Conservation (phyloP, 1,140 invertebrate genomes). For the Sarcophaga bullata region DNA sequence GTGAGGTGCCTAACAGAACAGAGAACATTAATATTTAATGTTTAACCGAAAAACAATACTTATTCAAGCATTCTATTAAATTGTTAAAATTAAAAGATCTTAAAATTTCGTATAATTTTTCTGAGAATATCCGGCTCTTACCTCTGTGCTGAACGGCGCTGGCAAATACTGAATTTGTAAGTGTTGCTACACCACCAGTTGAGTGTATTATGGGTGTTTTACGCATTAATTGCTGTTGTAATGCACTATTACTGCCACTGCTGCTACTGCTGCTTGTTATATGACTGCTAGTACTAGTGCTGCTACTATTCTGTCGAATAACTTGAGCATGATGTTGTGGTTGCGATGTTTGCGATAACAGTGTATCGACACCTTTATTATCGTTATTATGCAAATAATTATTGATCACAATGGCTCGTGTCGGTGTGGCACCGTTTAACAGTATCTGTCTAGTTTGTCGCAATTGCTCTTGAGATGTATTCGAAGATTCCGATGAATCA, state of each 20-base stretch:
- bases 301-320: constrained; percentile 53
- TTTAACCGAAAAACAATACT: background rate
- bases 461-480: constrained; percentile 58
- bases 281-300: constrained; percentile 37
- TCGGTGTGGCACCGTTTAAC: constrained; percentile 56
- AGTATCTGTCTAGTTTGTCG: constrained; percentile 50
- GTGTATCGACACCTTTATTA: constrained; percentile 45
- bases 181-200: constrained; percentile 49
- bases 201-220: constrained; percentile 63
- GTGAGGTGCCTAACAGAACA: constrained; percentile 47
- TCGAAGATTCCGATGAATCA: constrained; percentile 60
- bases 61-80: too few species aligned
- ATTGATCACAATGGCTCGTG: constrained; percentile 61
- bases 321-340: constrained; percentile 52
- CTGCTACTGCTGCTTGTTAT: background rate
- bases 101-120: constrained; percentile 4
- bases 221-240: constrained; percentile 56
- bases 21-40: background rate
- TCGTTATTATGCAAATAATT: constrained; percentile 59
- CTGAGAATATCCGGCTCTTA: constrained; percentile 7
- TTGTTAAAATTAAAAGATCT: background rate
- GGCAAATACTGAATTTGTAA: constrained; percentile 54
- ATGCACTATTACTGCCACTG: constrained; percentile 46
- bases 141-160: constrained; percentile 57
- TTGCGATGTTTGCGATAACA: constrained; percentile 44